Evolutionary conservation across 1,140 invertebrate species (phyloP).

Genomic region (Homalodisca vitripennis): DNA sequence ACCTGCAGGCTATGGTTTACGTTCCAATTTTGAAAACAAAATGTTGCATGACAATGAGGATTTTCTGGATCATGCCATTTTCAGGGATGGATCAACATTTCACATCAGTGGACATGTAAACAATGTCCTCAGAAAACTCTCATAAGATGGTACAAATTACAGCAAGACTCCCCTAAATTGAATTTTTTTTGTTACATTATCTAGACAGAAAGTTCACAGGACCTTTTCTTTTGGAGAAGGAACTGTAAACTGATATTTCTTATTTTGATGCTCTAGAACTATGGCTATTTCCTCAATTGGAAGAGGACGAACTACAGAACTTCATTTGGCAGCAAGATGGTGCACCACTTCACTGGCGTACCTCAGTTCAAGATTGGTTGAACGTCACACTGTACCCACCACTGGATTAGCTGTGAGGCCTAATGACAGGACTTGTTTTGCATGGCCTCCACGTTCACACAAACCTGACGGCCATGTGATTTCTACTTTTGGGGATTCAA

Average conservation of each 20-base stretch:
- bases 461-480: not conserved
- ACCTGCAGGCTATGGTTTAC: conserved; percentile 3
- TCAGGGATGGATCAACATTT: not conserved
- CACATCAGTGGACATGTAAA: not conserved
- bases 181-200: not conserved
- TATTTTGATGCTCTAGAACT: conserved; percentile 15
- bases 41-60: not conserved
- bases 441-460: not conserved
- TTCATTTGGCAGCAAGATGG: conserved; percentile 21
- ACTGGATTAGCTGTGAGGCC: not conserved
- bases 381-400: not conserved
- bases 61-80: not conserved
- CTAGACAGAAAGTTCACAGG: not conserved
- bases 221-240: not conserved
- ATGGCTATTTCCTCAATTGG: conserved; percentile 6
- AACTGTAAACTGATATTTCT: conserved; percentile 18
- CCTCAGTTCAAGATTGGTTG: not conserved
- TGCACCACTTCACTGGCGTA: conserved; percentile 6
- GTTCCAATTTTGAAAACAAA: not conserved
- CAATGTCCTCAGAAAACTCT: not conserved
- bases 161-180: conserved; percentile 1
- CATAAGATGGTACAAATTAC: conserved; percentile 5
- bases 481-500: not conserved
- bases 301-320: conserved; percentile 4
- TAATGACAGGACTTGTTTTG: not conserved